These are phyloP conservation scores for Aplysina aerophoba DNA, from an alignment of 37 sponge, comb jelly and placozoan species.

Conservation along the genomic window DNA sequence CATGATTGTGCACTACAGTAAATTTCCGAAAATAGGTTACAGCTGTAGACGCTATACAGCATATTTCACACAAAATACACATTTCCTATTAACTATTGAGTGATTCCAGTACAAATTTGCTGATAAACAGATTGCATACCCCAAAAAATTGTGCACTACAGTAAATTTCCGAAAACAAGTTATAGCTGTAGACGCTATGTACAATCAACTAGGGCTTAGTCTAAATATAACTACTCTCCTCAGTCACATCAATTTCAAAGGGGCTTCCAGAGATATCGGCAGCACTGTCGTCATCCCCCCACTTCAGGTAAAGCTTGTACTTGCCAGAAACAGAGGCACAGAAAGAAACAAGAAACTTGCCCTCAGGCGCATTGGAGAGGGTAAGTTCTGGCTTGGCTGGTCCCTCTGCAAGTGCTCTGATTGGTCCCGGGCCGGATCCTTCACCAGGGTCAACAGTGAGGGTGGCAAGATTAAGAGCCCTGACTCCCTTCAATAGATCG, in stretches of 20 bases:
- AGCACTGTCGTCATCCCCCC: constrained; percentile 79
- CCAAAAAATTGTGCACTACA: background rate
- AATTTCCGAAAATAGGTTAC: too few relatives aligned
- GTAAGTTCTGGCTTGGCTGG: constrained; percentile 74
- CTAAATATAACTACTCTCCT: background rate
- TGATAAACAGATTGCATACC: too few relatives aligned
- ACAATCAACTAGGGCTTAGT: constrained; percentile 16
- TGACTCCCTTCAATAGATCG: constrained; percentile 50
- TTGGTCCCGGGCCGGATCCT: constrained; percentile 79
- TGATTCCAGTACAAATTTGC: too few relatives aligned
- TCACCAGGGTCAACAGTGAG: constrained; percentile 53
- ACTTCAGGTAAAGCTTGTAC: constrained; percentile 76
- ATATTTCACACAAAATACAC: too few relatives aligned
- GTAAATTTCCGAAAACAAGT: background rate
- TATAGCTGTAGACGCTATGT: background rate
- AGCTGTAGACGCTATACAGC: background rate
- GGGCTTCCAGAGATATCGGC: constrained; percentile 77
- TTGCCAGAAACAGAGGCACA: constrained; percentile 61
- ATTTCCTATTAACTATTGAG: too few relatives aligned
- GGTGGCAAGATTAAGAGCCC: constrained; percentile 60
- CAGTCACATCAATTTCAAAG: constrained; percentile 66
- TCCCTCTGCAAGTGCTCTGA: constrained; percentile 84
- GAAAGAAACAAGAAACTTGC: constrained; percentile 79
- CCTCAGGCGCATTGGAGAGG: constrained; percentile 50
- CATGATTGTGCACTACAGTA: too few relatives aligned